Evolutionary conservation across 2,888 invertebrate genomes (phyloP).

Genomic region (Encarsia formosa): DNA sequence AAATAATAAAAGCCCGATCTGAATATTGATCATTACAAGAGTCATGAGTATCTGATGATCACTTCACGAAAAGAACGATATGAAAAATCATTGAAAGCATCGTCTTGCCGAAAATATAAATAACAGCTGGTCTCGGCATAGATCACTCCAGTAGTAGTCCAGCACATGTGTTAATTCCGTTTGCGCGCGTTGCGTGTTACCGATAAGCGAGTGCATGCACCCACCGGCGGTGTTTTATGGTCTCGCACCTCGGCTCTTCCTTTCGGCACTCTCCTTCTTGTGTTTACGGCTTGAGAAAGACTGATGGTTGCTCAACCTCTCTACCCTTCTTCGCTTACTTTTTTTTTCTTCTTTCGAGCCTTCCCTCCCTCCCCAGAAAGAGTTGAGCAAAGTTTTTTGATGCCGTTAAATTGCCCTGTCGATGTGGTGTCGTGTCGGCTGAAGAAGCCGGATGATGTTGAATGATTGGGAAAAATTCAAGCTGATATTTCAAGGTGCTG

Average conservation of each 20-base stretch:
- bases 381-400: neutral
- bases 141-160: too few relatives aligned
- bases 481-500: too few relatives aligned
- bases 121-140: too few relatives aligned
- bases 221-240: slow-evolving; percentile 44
- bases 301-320: slow-evolving; percentile 2
- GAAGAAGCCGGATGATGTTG: too few relatives aligned
- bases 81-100: too few relatives aligned
- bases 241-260: slow-evolving; percentile 43
- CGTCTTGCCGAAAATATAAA: too few relatives aligned
- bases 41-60: too few relatives aligned
- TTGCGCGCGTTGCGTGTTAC: slow-evolving; percentile 43
- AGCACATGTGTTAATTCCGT: slow-evolving; percentile 20
- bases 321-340: neutral
- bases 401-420: slow-evolving; percentile 15
- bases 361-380: neutral
- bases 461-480: too few relatives aligned
- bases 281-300: slow-evolving; percentile 6
- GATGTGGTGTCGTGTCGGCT: too few relatives aligned
- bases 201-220: slow-evolving; percentile 39
- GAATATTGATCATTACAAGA: too few relatives aligned
- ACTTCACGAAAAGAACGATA: too few relatives aligned
- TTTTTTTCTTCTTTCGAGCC: neutral
- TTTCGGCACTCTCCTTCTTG: slow-evolving; percentile 34
- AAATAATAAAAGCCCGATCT: too few relatives aligned